Evolutionary conservation across 1,140 invertebrate species (phyloP).

Genomic region (Mactra quadrangularis): DNA sequence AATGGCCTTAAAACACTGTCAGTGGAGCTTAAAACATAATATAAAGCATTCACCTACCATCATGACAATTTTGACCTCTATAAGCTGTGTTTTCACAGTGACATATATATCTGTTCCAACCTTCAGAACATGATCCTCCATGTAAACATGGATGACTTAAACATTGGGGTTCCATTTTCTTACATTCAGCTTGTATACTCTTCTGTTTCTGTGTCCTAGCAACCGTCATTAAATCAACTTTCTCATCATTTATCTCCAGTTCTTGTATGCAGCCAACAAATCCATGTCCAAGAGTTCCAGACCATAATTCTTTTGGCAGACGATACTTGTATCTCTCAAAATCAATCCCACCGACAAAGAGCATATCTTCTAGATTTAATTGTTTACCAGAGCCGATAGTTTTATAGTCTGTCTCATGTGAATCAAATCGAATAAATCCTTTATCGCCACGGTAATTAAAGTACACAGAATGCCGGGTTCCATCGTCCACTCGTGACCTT

Average conservation of each 20-base stretch:
- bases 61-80: slow-evolving; percentile 88
- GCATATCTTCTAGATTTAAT: slow-evolving; percentile 92
- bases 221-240: slow-evolving; percentile 94
- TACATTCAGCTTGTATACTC: slow-evolving; percentile 75
- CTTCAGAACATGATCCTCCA: slow-evolving; percentile 94
- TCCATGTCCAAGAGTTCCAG: slow-evolving; percentile 93
- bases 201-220: slow-evolving; percentile 94
- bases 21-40: no score
- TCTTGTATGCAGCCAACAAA: slow-evolving; percentile 98
- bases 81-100: slow-evolving; percentile 96
- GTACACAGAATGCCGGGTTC: slow-evolving; percentile 94
- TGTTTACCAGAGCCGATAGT: slow-evolving; percentile 88
- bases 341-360: slow-evolving; percentile 92
- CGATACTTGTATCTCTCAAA: slow-evolving; percentile 84
- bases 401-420: slow-evolving; percentile 93
- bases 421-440: slow-evolving; percentile 95
- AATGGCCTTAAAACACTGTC: no score
- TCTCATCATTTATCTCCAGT: slow-evolving; percentile 95
- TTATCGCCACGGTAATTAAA: slow-evolving; percentile 86
- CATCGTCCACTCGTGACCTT: slow-evolving; percentile 89
- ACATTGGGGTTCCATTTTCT: slow-evolving; percentile 90
- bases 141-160: slow-evolving; percentile 96
- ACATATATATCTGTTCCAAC: slow-evolving; percentile 98
- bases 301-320: slow-evolving; percentile 95
- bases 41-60: no score